Evolutionary conservation across 1,140 invertebrate species (phyloP).

Genomic region (Ooceraea biroi): DNA sequence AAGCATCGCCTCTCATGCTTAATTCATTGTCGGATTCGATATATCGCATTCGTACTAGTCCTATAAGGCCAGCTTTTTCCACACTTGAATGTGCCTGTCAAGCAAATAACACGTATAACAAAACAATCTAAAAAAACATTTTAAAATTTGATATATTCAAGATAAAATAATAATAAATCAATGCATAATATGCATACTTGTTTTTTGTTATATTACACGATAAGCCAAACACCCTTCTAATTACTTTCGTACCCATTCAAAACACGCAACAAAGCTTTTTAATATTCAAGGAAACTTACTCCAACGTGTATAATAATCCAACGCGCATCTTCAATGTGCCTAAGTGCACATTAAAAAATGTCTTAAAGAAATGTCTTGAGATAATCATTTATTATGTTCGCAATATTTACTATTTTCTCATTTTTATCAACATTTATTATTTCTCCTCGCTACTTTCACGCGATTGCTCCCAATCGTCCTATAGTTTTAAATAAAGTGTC

Average conservation of each 20-base stretch:
- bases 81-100: slow-evolving; percentile 96
- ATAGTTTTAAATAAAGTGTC: slow-evolving; percentile 34
- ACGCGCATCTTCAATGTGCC: neutral
- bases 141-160: neutral
- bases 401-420: slow-evolving; percentile 8
- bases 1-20: slow-evolving; percentile 92
- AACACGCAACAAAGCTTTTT: neutral
- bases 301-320: slow-evolving; percentile 2
- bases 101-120: slow-evolving; percentile 11
- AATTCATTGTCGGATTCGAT: slow-evolving; percentile 95
- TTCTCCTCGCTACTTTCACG: slow-evolving; percentile 13
- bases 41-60: slow-evolving; percentile 96
- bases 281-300: neutral
- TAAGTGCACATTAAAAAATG: slow-evolving; percentile 23
- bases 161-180: too few relatives aligned
- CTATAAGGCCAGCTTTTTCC: slow-evolving; percentile 97
- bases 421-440: slow-evolving; percentile 22
- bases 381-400: slow-evolving; percentile 7
- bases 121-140: neutral
- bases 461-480: slow-evolving; percentile 41
- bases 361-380: slow-evolving; percentile 26
- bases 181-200: neutral
- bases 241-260: neutral
- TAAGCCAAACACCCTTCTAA: neutral
- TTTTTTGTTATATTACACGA: neutral